Evolutionary conservation across 2,888 invertebrate genomes (phyloP).

Genomic region (Acrobasis repandana): DNA sequence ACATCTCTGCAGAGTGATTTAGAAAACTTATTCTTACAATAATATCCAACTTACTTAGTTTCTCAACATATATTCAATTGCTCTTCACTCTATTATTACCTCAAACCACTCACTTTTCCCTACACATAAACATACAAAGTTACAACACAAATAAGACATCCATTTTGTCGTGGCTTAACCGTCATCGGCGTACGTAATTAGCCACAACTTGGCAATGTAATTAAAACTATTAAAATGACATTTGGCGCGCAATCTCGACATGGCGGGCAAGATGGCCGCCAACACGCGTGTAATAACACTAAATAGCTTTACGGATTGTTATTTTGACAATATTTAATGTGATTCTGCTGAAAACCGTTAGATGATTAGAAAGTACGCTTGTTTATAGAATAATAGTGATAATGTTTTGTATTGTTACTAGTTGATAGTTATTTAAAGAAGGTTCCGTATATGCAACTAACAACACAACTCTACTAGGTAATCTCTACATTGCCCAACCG

Average conservation of each 20-base stretch:
- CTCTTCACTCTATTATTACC: slow-evolving; percentile 2
- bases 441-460: background rate
- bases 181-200: slow-evolving; percentile 52
- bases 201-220: slow-evolving; percentile 50
- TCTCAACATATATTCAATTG: background rate
- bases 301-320: slow-evolving; percentile 56
- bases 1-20: too few species aligned
- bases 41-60: background rate
- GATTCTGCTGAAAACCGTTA: slow-evolving; percentile 36
- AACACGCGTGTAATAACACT: slow-evolving; percentile 46
- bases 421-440: background rate
- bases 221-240: slow-evolving; percentile 79
- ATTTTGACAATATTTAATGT: slow-evolving; percentile 51
- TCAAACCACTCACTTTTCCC: background rate
- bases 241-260: slow-evolving; percentile 55
- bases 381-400: background rate
- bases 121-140: slow-evolving; percentile 18
- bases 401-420: slow-evolving; percentile 3
- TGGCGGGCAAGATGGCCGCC: slow-evolving; percentile 13
- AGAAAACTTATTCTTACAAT: background rate
- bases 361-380: slow-evolving; percentile 10
- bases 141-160: slow-evolving; percentile 28
- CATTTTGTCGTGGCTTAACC: slow-evolving; percentile 38
- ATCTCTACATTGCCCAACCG: too few species aligned
- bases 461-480: too few species aligned